Evolutionary conservation across 2,797 vertebrate species (phyloP).

Genomic region (Chrysolophus pictus): DNA sequence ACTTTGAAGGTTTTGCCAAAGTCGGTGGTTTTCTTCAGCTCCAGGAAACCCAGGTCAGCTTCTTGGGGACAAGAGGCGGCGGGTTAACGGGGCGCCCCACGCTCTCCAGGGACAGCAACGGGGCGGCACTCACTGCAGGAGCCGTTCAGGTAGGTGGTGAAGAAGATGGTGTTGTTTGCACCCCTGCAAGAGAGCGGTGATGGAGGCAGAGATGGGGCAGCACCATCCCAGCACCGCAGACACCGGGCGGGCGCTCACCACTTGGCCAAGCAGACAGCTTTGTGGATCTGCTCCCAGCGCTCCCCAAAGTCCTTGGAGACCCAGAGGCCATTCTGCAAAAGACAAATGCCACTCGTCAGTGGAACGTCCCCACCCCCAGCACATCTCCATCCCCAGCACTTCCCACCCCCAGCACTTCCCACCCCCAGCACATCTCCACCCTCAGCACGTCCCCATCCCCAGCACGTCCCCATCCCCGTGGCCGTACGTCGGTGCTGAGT

Average conservation of each 20-base stretch:
- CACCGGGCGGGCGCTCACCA: constrained; percentile 84
- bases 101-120: not conserved
- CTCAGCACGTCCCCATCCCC: too few relatives aligned
- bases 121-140: constrained; percentile 90
- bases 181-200: constrained; percentile 81
- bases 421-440: too few relatives aligned
- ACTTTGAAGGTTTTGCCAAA: constrained; percentile 86
- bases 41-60: constrained; percentile 89
- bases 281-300: constrained; percentile 88
- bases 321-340: constrained; percentile 90
- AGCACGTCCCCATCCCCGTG: too few relatives aligned
- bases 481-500: constrained; percentile 76
- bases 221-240: too few relatives aligned
- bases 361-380: too few relatives aligned
- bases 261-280: constrained; percentile 90
- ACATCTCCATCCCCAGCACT: too few relatives aligned
- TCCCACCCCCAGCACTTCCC: too few relatives aligned
- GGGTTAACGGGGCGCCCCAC: constrained; percentile 25
- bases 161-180: constrained; percentile 84
- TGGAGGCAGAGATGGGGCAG: too few relatives aligned
- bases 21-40: constrained; percentile 87
- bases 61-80: constrained; percentile 73
- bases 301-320: constrained; percentile 89
- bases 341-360: not conserved
- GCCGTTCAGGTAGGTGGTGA: constrained; percentile 86